Evolutionary conservation across 1,140 invertebrate species (phyloP), one percentile per base, ranked within the genome.

Genomic region (Adoxophyes honmai): DNA sequence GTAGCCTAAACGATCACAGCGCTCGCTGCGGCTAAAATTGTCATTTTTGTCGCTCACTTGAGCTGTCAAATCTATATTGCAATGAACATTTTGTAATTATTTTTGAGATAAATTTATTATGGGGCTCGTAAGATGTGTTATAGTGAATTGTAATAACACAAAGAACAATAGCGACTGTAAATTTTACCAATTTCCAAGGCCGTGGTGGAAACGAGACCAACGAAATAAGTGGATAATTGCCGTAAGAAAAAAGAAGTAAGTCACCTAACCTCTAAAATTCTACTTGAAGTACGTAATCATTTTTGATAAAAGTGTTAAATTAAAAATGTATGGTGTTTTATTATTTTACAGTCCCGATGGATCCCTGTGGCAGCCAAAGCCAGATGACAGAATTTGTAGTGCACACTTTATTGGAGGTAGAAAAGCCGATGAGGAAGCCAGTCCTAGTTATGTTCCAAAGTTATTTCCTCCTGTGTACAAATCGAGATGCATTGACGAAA

Each of bases 391-490:
- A n/a, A 64, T 68, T 21, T 68, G 62, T 34, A 65, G 59, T 62
- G 66, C 57, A 1, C 66, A 68, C 60, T 65, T 65, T 57, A 57
- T 68, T 54, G 57, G 52, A 38, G 48, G 39, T 38, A 33, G 37
- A 60, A 68, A 62, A 55, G 55, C 53, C 8, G 56, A 62, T 34
- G 53, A 59, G 33, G n/a, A 60, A 28, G 52, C 16, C 44, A 69
- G 60, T 60, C 63, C 63, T 8, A 55, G 52, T 35, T 69, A 69
- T 39, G 54, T 55, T 11, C 66, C 60, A 48, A 48, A 11, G n/a
- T 10, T 48, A 48, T 48, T 48, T 48, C 42, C 15, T 48, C 15
- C 21, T 48, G 15, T 18, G 8, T 48, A 16, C 15, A 33, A 16
- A 16, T 48, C 42, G 9, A 18, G 5, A 21, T 4, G 36, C n/a